Percentiles rank a stretch among this genome's conserved stretches.
Evolutionary conservation across 2,113 vertebrate species (phyloP).

Genomic region (Myrmecophaga tridactyla): DNA sequence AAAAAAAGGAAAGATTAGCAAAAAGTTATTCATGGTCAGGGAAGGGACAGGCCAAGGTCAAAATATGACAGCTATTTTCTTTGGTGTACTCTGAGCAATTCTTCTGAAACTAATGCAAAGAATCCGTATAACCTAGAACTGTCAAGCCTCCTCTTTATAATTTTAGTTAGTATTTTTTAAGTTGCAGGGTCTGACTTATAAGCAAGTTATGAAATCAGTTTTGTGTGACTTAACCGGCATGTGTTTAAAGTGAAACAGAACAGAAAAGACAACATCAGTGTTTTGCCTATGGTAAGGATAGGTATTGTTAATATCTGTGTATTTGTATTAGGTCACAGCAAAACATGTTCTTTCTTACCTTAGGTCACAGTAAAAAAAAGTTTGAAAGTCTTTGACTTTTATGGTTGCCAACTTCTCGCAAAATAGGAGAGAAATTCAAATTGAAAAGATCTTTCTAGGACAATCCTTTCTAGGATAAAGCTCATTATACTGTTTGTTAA

Average conservation of each 20-base stretch:
- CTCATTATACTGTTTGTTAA: not conserved
- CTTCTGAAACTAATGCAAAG: not conserved
- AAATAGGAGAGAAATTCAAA: not conserved
- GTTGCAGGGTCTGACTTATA: not conserved
- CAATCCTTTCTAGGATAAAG: not conserved
- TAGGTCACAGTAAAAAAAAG: not conserved
- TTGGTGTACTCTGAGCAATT: not conserved
- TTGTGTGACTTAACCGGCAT: not conserved
- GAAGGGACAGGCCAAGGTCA: not conserved
- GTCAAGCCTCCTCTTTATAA: not conserved
- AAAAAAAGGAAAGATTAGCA: not conserved
- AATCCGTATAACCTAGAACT: not conserved
- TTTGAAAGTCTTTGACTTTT: not conserved
- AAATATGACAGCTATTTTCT: not conserved
- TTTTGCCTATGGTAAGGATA: not conserved
- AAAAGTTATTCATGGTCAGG: not conserved
- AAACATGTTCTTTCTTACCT: not conserved
- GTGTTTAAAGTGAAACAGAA: not conserved
- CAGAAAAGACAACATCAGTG: not conserved
- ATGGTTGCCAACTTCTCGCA: not conserved
- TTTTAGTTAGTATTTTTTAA: slow-evolving; percentile 1
- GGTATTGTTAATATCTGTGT: not conserved
- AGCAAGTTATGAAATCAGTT: not conserved
- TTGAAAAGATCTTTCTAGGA: not conserved
- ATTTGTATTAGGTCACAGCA: not conserved